Evolutionary conservation across 2,797 vertebrate species (phyloP).

Genomic region (Heterohyrax brucei): DNA sequence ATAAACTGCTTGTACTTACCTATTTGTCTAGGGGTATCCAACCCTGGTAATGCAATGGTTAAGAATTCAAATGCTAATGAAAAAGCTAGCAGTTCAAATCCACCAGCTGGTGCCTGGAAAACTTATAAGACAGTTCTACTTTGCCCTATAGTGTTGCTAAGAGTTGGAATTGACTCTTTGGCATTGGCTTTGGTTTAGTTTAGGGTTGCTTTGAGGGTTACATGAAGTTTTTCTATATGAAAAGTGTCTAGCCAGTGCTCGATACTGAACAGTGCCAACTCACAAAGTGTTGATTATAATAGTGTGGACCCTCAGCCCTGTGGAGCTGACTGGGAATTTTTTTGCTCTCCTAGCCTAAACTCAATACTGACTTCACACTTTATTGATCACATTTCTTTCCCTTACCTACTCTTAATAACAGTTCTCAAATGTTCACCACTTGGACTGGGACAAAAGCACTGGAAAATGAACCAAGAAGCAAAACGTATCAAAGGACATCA

Average conservation of each 20-base stretch:
- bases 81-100: too few relatives aligned
- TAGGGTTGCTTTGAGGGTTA: neutral
- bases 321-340: neutral
- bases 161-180: too few relatives aligned
- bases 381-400: neutral
- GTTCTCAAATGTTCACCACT: neutral
- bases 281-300: neutral
- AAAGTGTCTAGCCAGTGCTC: neutral
- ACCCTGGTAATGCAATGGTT: neutral
- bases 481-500: neutral
- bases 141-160: too few relatives aligned
- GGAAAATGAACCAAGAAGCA: neutral
- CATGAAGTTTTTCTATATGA: neutral
- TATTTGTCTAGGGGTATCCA: neutral
- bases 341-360: neutral
- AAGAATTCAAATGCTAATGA: neutral
- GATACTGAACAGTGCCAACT: neutral
- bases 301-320: neutral
- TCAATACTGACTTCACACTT: neutral
- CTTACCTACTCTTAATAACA: neutral
- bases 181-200: too few relatives aligned
- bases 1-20: neutral
- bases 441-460: neutral
- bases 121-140: too few relatives aligned
- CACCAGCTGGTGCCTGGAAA: too few relatives aligned